Evolutionary conservation across 2,888 invertebrate genomes (phyloP).

Genomic region (Ophion obscuratus): DNA sequence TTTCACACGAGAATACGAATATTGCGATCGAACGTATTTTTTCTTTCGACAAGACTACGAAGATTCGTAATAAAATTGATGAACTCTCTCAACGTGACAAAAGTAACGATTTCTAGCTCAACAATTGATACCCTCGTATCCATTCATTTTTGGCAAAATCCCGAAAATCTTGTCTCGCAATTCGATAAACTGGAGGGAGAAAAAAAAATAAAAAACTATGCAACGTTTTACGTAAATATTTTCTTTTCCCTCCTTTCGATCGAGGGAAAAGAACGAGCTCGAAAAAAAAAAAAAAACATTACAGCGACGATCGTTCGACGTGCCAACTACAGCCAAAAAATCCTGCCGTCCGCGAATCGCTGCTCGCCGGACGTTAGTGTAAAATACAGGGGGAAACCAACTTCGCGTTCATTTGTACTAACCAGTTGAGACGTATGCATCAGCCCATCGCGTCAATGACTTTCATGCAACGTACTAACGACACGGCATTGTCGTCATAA

Average conservation of each 20-base stretch:
- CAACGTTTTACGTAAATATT: not conserved
- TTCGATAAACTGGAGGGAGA: not conserved
- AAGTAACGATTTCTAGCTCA: too few relatives aligned
- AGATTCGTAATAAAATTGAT: too few relatives aligned
- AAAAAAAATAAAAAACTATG: not conserved
- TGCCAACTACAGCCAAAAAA: constrained; percentile 26
- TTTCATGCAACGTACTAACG: constrained; percentile 25
- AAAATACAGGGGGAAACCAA: constrained; percentile 64
- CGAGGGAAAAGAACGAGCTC: not conserved
- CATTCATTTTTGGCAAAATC: too few relatives aligned
- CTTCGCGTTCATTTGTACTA: constrained; percentile 74
- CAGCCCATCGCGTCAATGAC: constrained; percentile 31
- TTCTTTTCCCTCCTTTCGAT: not conserved
- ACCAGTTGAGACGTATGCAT: constrained; percentile 70
- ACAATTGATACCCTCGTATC: too few relatives aligned
- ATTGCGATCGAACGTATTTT: not conserved
- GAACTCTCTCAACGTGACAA: too few relatives aligned
- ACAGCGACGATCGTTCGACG: not conserved
- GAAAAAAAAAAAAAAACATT: not conserved
- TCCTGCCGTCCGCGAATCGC: constrained; percentile 64
- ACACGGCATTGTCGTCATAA: not conserved
- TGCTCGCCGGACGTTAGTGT: constrained; percentile 39
- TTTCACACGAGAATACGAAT: constrained; percentile 2
- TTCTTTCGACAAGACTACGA: not conserved
- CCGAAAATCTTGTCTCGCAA: not conserved